Base-by-base conservation (phyloP, 1,140 invertebrate genomes). In the Schmidtea mediterranea region DNA sequence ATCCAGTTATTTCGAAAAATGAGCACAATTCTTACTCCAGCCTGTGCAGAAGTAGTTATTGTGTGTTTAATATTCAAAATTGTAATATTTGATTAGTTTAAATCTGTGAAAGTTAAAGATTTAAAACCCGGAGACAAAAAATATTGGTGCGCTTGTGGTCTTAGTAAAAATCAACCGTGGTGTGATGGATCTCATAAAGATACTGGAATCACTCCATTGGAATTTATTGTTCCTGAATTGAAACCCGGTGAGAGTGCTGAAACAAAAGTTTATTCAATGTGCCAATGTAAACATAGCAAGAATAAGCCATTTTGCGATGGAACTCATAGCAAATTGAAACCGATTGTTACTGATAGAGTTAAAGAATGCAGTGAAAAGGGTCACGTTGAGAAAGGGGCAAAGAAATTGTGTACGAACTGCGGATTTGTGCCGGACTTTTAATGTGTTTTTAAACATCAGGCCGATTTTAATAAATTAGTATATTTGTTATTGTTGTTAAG, bases 111-210 rank as follows among this genome's bases (percentile, higher is more conserved):
- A 13, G 53, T 57, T 21, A 51, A 48, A 23, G 39, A 52, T 36
- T 45, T 63, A 19, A 52, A 55, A 49, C 41, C 51, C 24, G 61
- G 60, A 13, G 57, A 61, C 36, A 55, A 49, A 2, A 58, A 59
- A 49, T 43, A 50, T 5, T 63, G 61, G 61, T 63, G 61, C 49
- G 53, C 56, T 15, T 63, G 61, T 54, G 61, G 61, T 12, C 51
- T 61, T 0, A 62, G 59, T 47, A 60, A 60, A 50, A 60, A 57
- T 40, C 55, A 63, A 52, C 62, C 60, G 1, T 61, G 61, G 55
- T 63, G 62, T 55, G 62, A 63, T 56, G 60, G 62, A 8, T 57
- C 56, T 10, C 56, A 57, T 43, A 55, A 55, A 49, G 56, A 51
- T 12, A 57, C 56, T 18, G 53, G 52, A 15, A 53, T 57, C 13